Percentiles rank a stretch among this genome's conserved stretches.
Conservation (phyloP, 2,113 vertebrate genomes). For the Larimichthys polyactis region DNA sequence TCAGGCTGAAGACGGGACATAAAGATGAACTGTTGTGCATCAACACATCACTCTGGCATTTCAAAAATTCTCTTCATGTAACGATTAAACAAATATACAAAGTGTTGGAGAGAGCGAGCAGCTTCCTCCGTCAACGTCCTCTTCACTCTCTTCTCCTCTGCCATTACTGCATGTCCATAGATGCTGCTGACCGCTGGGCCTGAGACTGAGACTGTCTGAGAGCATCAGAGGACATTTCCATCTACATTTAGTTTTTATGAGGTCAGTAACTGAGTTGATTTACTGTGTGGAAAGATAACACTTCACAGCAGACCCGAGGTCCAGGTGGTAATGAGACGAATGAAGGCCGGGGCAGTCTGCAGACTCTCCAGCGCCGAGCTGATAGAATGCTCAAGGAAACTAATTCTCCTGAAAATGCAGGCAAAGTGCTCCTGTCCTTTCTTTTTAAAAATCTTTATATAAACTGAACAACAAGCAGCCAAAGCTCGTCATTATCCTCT, state of each 20-base stretch:
- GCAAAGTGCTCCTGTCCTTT: background rate
- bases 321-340: background rate
- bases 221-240: background rate
- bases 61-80: too few relatives aligned
- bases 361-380: background rate
- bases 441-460: background rate
- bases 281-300: background rate
- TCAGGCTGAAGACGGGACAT: background rate
- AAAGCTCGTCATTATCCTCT: conserved; percentile 10
- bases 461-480: background rate
- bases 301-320: background rate
- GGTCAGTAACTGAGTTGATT: background rate
- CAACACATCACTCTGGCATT: too few relatives aligned
- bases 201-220: too few relatives aligned
- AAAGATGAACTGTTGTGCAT: too few relatives aligned
- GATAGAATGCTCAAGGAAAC: background rate
- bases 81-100: too few relatives aligned
- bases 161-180: too few relatives aligned
- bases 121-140: too few relatives aligned
- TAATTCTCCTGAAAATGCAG: background rate
- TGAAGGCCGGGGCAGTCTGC: background rate
- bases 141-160: too few relatives aligned
- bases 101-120: too few relatives aligned
- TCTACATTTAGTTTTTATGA: background rate
- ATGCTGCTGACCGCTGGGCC: too few relatives aligned